Base-by-base conservation (phyloP, 2,797 vertebrate species). In the Acanthornis magna region DNA sequence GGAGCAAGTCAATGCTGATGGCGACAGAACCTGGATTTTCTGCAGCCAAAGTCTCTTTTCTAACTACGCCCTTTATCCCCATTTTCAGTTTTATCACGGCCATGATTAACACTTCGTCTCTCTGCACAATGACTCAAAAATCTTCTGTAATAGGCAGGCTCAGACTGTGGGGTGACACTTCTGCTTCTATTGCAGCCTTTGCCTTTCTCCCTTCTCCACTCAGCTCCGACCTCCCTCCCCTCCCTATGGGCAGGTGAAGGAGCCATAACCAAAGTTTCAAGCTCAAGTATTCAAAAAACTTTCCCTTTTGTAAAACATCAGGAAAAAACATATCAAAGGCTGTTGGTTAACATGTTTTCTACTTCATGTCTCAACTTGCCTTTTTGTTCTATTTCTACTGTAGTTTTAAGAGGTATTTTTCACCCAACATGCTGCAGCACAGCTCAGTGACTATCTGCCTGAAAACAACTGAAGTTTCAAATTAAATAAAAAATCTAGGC, bases 291-390 rank as follows among this genome's bases (percentile, higher is more conserved):
- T 91, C 65, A 89, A 72, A 95, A 74, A 85, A 13, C 48, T 58
- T 79, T 60, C n/a, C n/a, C 83, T 81, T 90, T 62, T 75, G 47
- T 75, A 86, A 94, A 96, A 65, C 82, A 27, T 12, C 30, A 91
- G 62, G 34, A 36, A 82, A 72, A 90, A 88, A 80, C 47, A 45
- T 95, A 95, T 93, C 93, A 96, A 96, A 96, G 93, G 62, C 36
- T 85, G 66, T 66, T 91, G 66, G 47, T 86, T 90, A 65, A 10
- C 76, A 62, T 73, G 90, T 62, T 85, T 89, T 60, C 29, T 18
- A 65, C 62, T 88, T 82, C 95, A 78, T 88, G 95, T 94, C 84
- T 53, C 92, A 78, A 92, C 95, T 54, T 92, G 95, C 54, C 13
- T 3, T 89, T 95, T 89, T 80, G 66, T 84, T 95, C 82, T 75